Evolutionary conservation across 2,797 vertebrate genomes (phyloP).

Genomic region (Eospalax fontanierii): DNA sequence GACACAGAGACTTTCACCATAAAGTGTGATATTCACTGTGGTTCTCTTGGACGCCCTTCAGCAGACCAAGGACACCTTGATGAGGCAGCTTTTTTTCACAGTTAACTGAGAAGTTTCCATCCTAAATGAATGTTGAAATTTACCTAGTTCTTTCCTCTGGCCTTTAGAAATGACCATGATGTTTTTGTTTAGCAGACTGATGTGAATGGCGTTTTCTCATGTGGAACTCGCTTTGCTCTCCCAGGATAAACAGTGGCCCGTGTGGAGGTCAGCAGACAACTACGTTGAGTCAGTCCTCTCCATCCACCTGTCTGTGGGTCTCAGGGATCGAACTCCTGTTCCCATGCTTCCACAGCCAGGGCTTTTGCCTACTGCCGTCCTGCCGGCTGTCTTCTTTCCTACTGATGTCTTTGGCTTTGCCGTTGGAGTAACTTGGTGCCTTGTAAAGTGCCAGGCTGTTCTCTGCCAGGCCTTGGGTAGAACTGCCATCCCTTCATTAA

Average conservation of each 20-base stretch:
- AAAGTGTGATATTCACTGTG: background rate
- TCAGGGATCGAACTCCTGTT: background rate
- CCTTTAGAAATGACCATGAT: background rate
- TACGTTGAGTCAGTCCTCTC: background rate
- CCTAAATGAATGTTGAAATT: background rate
- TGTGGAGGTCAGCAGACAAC: background rate
- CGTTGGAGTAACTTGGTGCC: background rate
- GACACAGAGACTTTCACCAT: background rate
- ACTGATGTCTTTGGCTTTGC: background rate
- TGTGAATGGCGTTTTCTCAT: background rate
- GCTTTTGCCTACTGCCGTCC: too few relatives aligned
- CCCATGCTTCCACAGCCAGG: background rate
- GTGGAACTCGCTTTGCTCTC: background rate
- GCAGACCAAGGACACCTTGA: background rate
- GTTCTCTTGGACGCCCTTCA: background rate
- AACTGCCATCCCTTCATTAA: slow-evolving; percentile 15
- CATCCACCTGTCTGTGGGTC: background rate
- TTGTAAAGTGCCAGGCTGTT: background rate
- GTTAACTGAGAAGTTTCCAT: slow-evolving; percentile 10
- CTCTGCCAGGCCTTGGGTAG: slow-evolving; percentile 7
- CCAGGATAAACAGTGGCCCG: background rate
- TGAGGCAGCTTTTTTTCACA: background rate
- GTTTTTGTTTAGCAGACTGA: background rate
- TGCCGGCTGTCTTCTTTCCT: background rate
- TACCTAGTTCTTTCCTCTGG: background rate